phyloP scores from a whole-genome alignment of 30 jellyfish, hydroid and myxozoan genomes.

The Pelagia noctiluca region DNA sequence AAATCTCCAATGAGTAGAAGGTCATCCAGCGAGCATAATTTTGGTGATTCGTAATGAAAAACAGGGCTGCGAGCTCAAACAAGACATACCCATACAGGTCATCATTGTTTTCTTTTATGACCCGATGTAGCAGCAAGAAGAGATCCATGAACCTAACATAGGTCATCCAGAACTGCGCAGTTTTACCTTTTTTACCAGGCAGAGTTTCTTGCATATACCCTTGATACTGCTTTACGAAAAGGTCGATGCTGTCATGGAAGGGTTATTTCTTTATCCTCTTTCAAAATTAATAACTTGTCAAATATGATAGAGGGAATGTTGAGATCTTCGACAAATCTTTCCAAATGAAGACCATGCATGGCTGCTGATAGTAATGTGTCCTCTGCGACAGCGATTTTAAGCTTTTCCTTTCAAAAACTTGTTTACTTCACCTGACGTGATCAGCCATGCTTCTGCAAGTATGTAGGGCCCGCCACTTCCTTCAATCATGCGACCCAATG shows the following conservation, averaged over 20 bases:
- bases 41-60: no score
- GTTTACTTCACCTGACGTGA: constrained; percentile 19
- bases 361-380: constrained; percentile 7
- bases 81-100: no score
- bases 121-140: constrained; percentile 5
- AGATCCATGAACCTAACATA: no score
- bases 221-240: not conserved
- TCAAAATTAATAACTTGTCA: not conserved
- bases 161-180: constrained; percentile 46
- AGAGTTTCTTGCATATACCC: constrained; percentile 8
- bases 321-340: constrained; percentile 21
- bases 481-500: constrained; percentile 13
- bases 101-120: no score
- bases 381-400: constrained; percentile 27
- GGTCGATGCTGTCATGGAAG: no score
- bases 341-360: constrained; percentile 22
- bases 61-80: no score
- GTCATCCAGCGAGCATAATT: no score
- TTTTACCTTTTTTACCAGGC: constrained; percentile 15
- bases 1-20: no score
- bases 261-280: not conserved
- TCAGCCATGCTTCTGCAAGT: constrained; percentile 30
- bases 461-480: constrained; percentile 33
- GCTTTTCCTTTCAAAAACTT: constrained; percentile 25
- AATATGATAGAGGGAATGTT: not conserved